Conservation (phyloP, 2,888 invertebrate genomes). For the Microctonus aethiopoides region DNA sequence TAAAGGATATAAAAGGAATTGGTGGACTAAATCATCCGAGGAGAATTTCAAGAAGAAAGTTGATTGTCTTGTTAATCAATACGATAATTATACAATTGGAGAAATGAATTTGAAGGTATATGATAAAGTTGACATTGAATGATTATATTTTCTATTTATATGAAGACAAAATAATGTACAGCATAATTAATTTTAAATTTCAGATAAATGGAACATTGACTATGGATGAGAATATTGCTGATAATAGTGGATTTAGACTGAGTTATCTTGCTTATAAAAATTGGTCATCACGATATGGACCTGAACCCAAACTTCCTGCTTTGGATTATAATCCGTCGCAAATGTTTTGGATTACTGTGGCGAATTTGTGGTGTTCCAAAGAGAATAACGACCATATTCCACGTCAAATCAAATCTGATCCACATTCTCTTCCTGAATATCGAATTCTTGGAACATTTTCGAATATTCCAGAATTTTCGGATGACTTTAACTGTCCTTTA, state of each 20-base stretch:
- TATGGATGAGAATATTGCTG: slow-evolving; percentile 33
- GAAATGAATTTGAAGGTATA: neutral
- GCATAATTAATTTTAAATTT: neutral
- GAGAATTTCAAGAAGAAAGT: neutral
- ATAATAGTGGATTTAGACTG: slow-evolving; percentile 66
- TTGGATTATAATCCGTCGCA: slow-evolving; percentile 58
- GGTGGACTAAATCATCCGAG: neutral
- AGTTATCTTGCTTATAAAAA: slow-evolving; percentile 66
- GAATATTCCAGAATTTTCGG: slow-evolving; percentile 32
- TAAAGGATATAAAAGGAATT: neutral
- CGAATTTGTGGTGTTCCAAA: slow-evolving; percentile 42
- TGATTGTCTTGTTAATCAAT: neutral
- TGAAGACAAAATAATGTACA: no score
- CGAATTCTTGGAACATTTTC: slow-evolving; percentile 26
- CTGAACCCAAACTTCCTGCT: slow-evolving; percentile 52
- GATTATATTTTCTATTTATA: neutral
- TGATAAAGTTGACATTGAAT: no score
- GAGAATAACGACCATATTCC: slow-evolving; percentile 29
- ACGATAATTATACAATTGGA: neutral
- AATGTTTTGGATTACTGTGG: slow-evolving; percentile 65
- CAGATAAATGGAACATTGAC: slow-evolving; percentile 33
- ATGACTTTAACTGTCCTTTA: slow-evolving; percentile 36
- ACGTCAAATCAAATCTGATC: slow-evolving; percentile 28
- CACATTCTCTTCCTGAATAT: slow-evolving; percentile 38
- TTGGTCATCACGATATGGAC: slow-evolving; percentile 48